These are phyloP conservation scores for Theocolax elegans DNA, from an alignment of 1,140 invertebrate genomes.

Conservation along the genomic window DNA sequence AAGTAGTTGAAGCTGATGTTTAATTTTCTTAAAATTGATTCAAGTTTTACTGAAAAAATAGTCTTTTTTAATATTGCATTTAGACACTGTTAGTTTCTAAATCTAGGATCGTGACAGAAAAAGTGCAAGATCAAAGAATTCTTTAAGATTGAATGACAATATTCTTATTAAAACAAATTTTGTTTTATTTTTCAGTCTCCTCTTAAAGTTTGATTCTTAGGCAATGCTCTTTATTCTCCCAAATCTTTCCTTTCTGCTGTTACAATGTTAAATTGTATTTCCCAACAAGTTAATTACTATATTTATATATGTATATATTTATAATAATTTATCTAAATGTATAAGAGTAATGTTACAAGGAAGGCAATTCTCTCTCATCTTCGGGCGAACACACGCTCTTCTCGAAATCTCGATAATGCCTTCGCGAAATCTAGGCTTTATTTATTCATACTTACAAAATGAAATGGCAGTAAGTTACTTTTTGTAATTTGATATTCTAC, in stretches of 20 bases:
- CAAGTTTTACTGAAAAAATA: too few relatives aligned
- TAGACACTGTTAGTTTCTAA: too few relatives aligned
- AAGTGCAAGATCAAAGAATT: too few relatives aligned
- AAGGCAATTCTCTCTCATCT: slow-evolving; percentile 51
- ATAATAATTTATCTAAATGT: slow-evolving; percentile 29
- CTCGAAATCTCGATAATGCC: not conserved
- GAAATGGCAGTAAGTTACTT: slow-evolving; percentile 30
- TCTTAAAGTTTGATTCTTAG: slow-evolving; percentile 51
- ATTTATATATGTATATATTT: slow-evolving; percentile 45
- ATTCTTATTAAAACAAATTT: slow-evolving; percentile 41
- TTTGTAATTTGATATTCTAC: too few relatives aligned
- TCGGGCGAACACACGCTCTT: not conserved
- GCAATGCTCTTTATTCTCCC: slow-evolving; percentile 38
- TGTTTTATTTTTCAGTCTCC: slow-evolving; percentile 46
- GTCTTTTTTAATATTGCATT: too few relatives aligned
- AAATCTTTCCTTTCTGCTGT: slow-evolving; percentile 30
- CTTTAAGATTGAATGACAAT: too few relatives aligned
- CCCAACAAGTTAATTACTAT: slow-evolving; percentile 34
- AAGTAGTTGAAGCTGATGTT: too few relatives aligned
- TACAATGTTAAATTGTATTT: slow-evolving; percentile 25
- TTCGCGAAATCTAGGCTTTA: slow-evolving; percentile 23
- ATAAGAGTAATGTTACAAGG: slow-evolving; percentile 46
- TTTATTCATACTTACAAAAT: slow-evolving; percentile 23
- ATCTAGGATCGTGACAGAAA: too few relatives aligned
- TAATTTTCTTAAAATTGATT: too few relatives aligned